Conservation (phyloP, 2,888 invertebrate genomes). For the Cryptops parisi region DNA sequence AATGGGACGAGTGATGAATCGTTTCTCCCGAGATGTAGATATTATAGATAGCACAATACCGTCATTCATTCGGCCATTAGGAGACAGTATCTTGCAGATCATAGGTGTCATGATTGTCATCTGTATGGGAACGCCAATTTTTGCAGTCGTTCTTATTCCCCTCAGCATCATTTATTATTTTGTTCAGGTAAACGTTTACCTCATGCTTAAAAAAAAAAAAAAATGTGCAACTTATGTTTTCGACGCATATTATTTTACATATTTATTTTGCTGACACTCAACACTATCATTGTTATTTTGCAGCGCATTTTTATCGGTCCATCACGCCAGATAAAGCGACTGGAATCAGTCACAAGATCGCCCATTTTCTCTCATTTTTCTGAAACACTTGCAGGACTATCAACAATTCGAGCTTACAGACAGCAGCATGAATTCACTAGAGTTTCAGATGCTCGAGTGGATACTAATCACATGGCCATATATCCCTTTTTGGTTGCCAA, state of each 20-base stretch:
- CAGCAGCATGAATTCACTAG: slow-evolving; percentile 66
- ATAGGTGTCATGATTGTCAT: slow-evolving; percentile 12
- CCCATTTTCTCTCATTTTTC: slow-evolving; percentile 96
- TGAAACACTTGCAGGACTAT: slow-evolving; percentile 67
- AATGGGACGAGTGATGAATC: slow-evolving; percentile 18
- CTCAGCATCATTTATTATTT: slow-evolving; percentile 13
- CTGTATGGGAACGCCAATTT: slow-evolving; percentile 13
- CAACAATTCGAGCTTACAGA: slow-evolving; percentile 72
- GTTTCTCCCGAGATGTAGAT: slow-evolving; percentile 26
- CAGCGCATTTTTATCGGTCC: slow-evolving; percentile 87
- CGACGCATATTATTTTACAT: too few species aligned
- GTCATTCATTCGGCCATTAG: slow-evolving; percentile 10
- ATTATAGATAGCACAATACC: slow-evolving; percentile 24
- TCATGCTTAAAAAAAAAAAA: too few species aligned
- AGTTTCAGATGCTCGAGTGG: slow-evolving; percentile 82
- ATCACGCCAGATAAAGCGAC: slow-evolving; percentile 80
- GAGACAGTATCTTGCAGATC: slow-evolving; percentile 12
- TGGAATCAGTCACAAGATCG: slow-evolving; percentile 85
- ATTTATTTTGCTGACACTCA: not conserved
- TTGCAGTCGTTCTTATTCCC: slow-evolving; percentile 9
- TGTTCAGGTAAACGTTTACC: slow-evolving; percentile 13
- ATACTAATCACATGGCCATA: slow-evolving; percentile 81
- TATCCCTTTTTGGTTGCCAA: slow-evolving; percentile 87
- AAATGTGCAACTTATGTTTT: too few species aligned
- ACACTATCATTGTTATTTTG: slow-evolving; percentile 15